Percentiles rank a stretch among this genome's conserved stretches.
phyloP scores from a whole-genome alignment of 2,113 vertebrate species.

The Sardina pilchardus region DNA sequence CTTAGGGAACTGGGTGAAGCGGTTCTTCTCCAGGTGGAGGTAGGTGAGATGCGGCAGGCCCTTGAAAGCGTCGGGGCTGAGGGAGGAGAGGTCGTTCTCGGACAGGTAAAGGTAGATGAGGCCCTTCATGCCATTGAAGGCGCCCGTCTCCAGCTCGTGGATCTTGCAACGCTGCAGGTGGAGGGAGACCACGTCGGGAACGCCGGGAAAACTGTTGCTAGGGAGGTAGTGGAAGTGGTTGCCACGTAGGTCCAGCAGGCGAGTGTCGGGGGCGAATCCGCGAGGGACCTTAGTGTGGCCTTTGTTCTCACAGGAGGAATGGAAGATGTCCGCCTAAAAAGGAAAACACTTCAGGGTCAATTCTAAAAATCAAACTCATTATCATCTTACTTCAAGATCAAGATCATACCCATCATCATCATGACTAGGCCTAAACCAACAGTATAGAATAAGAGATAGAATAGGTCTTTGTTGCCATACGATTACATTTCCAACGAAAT shows the following conservation, averaged over 20 bases:
- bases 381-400: neutral
- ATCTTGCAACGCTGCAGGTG: conserved; percentile 87
- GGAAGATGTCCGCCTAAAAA: conserved; percentile 67
- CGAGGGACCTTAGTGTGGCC: conserved; percentile 77
- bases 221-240: conserved; percentile 80
- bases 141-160: conserved; percentile 67
- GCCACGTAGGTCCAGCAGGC: conserved; percentile 80
- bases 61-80: conserved; percentile 75
- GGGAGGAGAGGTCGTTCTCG: conserved; percentile 77
- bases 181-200: conserved; percentile 80
- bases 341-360: neutral
- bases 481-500: too few relatives aligned
- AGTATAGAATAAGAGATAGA: too few relatives aligned
- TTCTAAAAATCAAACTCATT: neutral
- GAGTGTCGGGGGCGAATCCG: conserved; percentile 77
- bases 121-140: conserved; percentile 78
- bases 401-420: too few relatives aligned
- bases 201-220: conserved; percentile 72
- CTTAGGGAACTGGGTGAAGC: conserved; percentile 73
- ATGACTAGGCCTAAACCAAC: neutral
- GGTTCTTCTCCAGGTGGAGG: conserved; percentile 85
- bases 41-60: conserved; percentile 81
- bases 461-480: too few relatives aligned
- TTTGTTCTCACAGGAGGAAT: conserved; percentile 79
- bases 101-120: conserved; percentile 92